Conservation (phyloP, 2,888 invertebrate genomes). For the Drosophila nr. perissopoda region DNA sequence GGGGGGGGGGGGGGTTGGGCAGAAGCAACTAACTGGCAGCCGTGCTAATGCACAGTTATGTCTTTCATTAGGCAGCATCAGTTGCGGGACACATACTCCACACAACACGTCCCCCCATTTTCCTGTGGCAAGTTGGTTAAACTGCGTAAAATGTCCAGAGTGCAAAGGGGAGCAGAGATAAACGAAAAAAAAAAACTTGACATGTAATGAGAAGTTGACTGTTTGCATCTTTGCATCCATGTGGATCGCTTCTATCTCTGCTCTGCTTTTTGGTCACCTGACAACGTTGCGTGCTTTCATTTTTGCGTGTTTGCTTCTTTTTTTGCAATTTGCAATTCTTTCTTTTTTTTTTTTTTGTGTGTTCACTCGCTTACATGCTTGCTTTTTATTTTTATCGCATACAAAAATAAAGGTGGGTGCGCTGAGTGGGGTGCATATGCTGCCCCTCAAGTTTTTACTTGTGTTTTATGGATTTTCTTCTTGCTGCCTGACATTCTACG, state of each 20-base stretch:
- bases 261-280: conserved; percentile 32
- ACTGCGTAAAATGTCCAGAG: conserved; percentile 56
- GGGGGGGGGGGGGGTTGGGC: not conserved
- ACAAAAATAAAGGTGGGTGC: conserved; percentile 9
- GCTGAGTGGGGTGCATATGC: conserved; percentile 32
- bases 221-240: conserved; percentile 48
- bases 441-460: conserved; percentile 54
- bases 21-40: conserved; percentile 39
- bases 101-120: not conserved
- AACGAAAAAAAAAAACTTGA: conserved; percentile 9
- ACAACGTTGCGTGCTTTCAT: conserved; percentile 35
- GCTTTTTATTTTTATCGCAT: conserved; percentile 68
- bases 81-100: not conserved
- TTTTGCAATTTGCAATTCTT: conserved; percentile 1
- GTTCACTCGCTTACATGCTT: conserved; percentile 28
- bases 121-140: conserved; percentile 47
- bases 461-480: conserved; percentile 72
- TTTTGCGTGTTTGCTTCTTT: conserved; percentile 33
- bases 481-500: conserved; percentile 66
- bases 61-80: conserved; percentile 50
- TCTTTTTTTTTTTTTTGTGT: conserved; percentile 32
- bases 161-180: not conserved
- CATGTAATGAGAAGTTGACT: conserved; percentile 71
- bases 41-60: conserved; percentile 61
- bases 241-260: conserved; percentile 8